These are phyloP conservation scores for Mimas tiliae DNA, from an alignment of 2,888 invertebrate genomes.

Conservation along the genomic window DNA sequence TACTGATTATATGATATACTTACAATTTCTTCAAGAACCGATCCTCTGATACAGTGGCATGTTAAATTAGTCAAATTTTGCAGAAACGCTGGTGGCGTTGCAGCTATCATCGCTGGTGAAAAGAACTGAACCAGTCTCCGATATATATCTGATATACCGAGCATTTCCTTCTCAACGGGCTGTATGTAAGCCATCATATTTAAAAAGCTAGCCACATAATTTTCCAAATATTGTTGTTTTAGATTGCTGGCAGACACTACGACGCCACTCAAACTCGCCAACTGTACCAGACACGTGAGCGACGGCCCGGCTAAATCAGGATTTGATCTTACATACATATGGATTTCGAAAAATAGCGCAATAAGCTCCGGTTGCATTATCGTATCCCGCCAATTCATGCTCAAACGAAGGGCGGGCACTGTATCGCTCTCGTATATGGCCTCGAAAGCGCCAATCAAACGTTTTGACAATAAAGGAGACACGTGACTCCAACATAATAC, in stretches of 20 bases:
- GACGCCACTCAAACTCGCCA: slow-evolving; percentile 81
- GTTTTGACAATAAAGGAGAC: slow-evolving; percentile 87
- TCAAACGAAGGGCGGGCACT: slow-evolving; percentile 86
- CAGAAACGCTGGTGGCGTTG: slow-evolving; percentile 71
- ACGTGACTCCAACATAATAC: slow-evolving; percentile 93
- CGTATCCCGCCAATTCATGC: slow-evolving; percentile 90
- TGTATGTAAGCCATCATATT: slow-evolving; percentile 76
- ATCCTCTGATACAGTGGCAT: slow-evolving; percentile 73
- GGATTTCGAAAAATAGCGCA: slow-evolving; percentile 92
- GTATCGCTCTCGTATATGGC: slow-evolving; percentile 88
- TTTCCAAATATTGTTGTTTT: slow-evolving; percentile 76
- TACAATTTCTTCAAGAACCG: slow-evolving; percentile 77
- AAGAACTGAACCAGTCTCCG: slow-evolving; percentile 77
- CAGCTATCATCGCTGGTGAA: slow-evolving; percentile 69
- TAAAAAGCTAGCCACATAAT: slow-evolving; percentile 75
- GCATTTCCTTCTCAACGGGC: slow-evolving; percentile 72
- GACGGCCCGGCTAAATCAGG: slow-evolving; percentile 91
- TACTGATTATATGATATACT: slow-evolving; percentile 43
- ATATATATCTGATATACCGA: slow-evolving; percentile 77
- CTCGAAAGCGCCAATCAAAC: slow-evolving; percentile 89
- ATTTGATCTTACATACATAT: slow-evolving; percentile 91
- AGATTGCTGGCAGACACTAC: slow-evolving; percentile 65
- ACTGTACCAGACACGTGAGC: slow-evolving; percentile 92
- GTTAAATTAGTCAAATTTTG: slow-evolving; percentile 74
- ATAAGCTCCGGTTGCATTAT: slow-evolving; percentile 90